A percentile compares a stretch with the other conserved stretches of the same genome.
Evolutionary conservation across 1,140 invertebrate genomes (phyloP).

Genomic region (Ceratina japonica): DNA sequence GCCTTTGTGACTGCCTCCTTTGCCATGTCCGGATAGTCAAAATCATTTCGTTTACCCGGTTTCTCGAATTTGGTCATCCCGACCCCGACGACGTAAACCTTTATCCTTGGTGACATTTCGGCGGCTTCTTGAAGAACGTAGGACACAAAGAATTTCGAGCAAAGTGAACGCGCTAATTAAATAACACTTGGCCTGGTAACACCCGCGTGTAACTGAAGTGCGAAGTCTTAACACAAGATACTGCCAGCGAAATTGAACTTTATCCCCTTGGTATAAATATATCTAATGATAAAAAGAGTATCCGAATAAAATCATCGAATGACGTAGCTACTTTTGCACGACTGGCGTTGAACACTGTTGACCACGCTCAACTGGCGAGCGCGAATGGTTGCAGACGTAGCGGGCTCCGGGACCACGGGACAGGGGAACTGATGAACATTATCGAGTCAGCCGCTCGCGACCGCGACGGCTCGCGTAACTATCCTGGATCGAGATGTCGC

Average conservation of each 20-base stretch:
- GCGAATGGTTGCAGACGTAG: background rate
- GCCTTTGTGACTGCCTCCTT: conserved; percentile 96
- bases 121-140: background rate
- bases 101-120: conserved; percentile 77
- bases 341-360: background rate
- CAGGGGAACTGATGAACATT: background rate
- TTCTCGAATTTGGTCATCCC: conserved; percentile 99
- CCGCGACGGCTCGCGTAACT: background rate
- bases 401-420: too few relatives aligned
- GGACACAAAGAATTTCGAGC: background rate
- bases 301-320: background rate
- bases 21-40: conserved; percentile 97
- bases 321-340: conserved; percentile 30
- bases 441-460: background rate
- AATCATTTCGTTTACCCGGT: conserved; percentile 88
- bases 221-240: background rate
- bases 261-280: conserved; percentile 18
- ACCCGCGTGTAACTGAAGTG: background rate
- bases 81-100: conserved; percentile 96
- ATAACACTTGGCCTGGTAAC: background rate
- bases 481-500: conserved; percentile 27
- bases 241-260: conserved; percentile 26
- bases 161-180: background rate
- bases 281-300: conserved; percentile 9
- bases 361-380: background rate